Base-by-base conservation (phyloP, 2,888 invertebrate species). In the Nudaria mundana region DNA sequence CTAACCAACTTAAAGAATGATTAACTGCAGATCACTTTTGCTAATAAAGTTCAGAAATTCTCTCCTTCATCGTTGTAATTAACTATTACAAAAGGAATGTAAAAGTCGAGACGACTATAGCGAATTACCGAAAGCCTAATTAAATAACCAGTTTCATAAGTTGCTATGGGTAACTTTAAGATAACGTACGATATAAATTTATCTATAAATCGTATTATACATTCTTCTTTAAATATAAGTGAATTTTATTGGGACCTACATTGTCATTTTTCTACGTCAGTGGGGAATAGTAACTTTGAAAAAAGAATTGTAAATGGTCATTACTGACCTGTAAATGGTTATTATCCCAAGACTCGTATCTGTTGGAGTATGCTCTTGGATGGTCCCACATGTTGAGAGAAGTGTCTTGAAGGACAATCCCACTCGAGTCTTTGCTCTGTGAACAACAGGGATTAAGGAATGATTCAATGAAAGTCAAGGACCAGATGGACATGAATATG, bases 351-450 rank as follows among this genome's bases (percentile, higher is more conserved):
- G 94, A 92, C 62, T 96, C 95, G 76, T 96, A 96, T 52, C 95
- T 91, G 85, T 96, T 96, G 66, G 92, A 93, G 71, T 93, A 93
- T 5, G 95, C 94, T 52, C 93, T 91, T 7, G 94, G 94, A 10
- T 95, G 94, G 48, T 93, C 91, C 96, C 96, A 96, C 67, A 94
- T 92, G 73, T 94, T 94, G 79, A 96, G 81, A 25, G 92, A 89
- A 15, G 92, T 90, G 62, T 94, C 93, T 73, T 92, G 92, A 31
- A 93, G 89, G 44, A 91, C 92, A 55, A 92, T 92, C 32, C 91
- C 91, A 53, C 91, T 91, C 29, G 91, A 89, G 67, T 93, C 93
- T 76, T 94, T 94, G 62, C 92, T 92, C 94, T 95, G 81, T 48
- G 65, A 71, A 84, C 65, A 81, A 80, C 61, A 81, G 67, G 56